Percentiles rank a stretch among this genome's conserved stretches.
phyloP scores from a whole-genome alignment of 2,113 vertebrate genomes.

The Rhinoptilus africanus region DNA sequence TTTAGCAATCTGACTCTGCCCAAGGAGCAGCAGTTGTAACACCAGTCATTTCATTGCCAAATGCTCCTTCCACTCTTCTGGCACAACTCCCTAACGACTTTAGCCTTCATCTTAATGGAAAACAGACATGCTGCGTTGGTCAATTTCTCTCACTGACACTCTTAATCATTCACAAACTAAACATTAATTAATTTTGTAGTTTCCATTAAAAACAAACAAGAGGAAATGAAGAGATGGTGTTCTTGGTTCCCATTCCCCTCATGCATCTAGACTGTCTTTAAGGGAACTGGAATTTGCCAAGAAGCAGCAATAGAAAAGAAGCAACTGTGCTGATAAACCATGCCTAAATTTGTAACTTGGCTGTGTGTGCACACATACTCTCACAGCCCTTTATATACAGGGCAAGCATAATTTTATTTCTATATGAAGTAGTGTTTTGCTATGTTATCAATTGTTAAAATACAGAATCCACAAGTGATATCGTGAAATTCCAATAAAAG shows the following conservation, averaged over 20 bases:
- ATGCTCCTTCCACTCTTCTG: neutral
- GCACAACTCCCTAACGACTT: neutral
- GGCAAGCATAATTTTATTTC: neutral
- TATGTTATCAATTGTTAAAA: neutral
- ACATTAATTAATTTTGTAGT: neutral
- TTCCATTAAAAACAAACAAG: neutral
- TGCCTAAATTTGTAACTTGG: neutral
- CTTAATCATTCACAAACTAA: neutral
- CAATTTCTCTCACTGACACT: neutral
- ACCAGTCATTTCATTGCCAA: neutral
- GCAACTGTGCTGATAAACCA: neutral
- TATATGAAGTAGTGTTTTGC: neutral
- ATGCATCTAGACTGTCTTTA: neutral
- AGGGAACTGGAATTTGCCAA: neutral
- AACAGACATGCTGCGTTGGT: neutral
- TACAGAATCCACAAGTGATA: neutral
- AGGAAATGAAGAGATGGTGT: neutral
- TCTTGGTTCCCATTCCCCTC: neutral
- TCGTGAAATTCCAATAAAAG: neutral
- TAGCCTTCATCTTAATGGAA: neutral
- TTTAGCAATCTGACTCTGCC: neutral
- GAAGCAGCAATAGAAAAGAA: neutral
- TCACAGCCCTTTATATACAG: neutral
- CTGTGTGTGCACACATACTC: neutral
- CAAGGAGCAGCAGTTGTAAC: neutral